These are phyloP conservation scores for Pycnomerus fuliginosus DNA, from an alignment of 2,888 invertebrate genomes.

Conservation along the genomic window DNA sequence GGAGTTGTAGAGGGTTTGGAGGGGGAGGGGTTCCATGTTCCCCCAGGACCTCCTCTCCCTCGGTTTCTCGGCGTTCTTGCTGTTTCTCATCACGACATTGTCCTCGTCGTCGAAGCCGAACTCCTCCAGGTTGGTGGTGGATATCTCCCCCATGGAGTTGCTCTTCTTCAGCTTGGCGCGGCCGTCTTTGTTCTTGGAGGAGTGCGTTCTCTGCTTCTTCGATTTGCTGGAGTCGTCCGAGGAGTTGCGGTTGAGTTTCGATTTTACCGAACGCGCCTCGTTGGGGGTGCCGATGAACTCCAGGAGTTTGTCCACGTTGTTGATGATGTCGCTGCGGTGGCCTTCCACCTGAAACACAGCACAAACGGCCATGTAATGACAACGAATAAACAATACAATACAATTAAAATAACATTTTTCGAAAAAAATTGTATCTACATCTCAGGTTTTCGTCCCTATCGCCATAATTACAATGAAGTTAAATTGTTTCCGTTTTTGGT, in stretches of 20 bases:
- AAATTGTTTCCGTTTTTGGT: too few relatives aligned
- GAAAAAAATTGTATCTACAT: too few relatives aligned
- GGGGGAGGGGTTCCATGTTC: slow-evolving; percentile 39
- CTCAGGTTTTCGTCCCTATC: too few relatives aligned
- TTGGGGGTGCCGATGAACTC: slow-evolving; percentile 68
- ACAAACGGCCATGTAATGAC: too few relatives aligned
- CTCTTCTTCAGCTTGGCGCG: slow-evolving; percentile 62
- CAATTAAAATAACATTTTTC: too few relatives aligned
- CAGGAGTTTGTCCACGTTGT: slow-evolving; percentile 73
- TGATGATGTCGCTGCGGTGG: slow-evolving; percentile 68
- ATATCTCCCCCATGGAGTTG: slow-evolving; percentile 79
- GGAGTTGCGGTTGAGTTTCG: slow-evolving; percentile 39
- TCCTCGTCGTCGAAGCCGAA: slow-evolving; percentile 44
- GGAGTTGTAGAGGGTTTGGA: slow-evolving; percentile 46
- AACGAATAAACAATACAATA: too few relatives aligned
- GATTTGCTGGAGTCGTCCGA: slow-evolving; percentile 39
- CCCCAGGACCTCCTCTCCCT: slow-evolving; percentile 47
- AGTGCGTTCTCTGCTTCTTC: slow-evolving; percentile 38
- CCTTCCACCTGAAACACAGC: slow-evolving; percentile 65
- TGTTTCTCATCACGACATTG: slow-evolving; percentile 37
- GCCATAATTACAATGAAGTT: too few relatives aligned
- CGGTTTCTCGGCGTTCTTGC: slow-evolving; percentile 44
- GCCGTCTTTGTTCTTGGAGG: slow-evolving; percentile 43
- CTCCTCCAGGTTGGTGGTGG: slow-evolving; percentile 69
- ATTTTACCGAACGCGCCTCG: slow-evolving; percentile 35